phyloP scores from a whole-genome alignment of 2,888 invertebrate genomes.

The Apomyelois bistriatella region DNA sequence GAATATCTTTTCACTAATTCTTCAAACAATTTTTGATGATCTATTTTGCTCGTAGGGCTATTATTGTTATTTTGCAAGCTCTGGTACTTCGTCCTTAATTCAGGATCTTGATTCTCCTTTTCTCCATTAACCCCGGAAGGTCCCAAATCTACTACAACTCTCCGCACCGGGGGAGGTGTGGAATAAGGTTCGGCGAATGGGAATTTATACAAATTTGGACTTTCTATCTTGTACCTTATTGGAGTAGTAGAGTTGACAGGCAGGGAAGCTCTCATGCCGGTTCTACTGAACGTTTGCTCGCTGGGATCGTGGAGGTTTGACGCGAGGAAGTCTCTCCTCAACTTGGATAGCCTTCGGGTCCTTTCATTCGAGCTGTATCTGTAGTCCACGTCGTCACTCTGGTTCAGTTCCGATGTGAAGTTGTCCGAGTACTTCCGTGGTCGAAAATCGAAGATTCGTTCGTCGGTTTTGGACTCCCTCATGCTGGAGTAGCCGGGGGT shows the following conservation, averaged over 20 bases:
- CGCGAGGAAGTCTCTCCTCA: constrained; percentile 66
- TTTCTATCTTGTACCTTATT: constrained; percentile 66
- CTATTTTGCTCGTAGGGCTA: constrained; percentile 44
- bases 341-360: constrained; percentile 63
- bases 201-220: constrained; percentile 71
- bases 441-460: constrained; percentile 58
- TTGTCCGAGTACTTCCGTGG: constrained; percentile 73
- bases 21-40: constrained; percentile 68
- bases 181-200: constrained; percentile 73
- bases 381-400: constrained; percentile 70
- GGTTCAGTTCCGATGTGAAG: constrained; percentile 65
- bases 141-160: constrained; percentile 55
- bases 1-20: constrained; percentile 70
- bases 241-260: constrained; percentile 52
- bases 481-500: constrained; percentile 68
- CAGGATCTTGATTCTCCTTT: constrained; percentile 62
- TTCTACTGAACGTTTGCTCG: constrained; percentile 52
- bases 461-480: constrained; percentile 64
- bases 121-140: constrained; percentile 44
- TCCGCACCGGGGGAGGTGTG: constrained; percentile 66
- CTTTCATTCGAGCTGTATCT: constrained; percentile 66
- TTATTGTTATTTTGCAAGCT: constrained; percentile 49
- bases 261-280: constrained; percentile 62
- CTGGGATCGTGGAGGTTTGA: constrained; percentile 70
- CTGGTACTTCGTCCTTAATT: constrained; percentile 40